phyloP scores from a whole-genome alignment of 2,888 invertebrate species.

The Altica lythri region DNA sequence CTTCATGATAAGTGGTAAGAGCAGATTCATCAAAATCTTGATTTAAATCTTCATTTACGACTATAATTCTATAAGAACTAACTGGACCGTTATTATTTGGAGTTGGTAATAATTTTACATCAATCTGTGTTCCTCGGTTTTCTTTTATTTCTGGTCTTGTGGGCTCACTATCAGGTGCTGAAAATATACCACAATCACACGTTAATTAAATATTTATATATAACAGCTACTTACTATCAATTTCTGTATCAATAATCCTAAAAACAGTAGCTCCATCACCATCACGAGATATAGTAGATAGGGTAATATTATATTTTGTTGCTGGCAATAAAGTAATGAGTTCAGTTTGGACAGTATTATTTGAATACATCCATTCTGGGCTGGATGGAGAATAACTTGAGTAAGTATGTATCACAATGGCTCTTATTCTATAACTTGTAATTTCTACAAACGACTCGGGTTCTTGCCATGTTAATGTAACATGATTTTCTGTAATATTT shows the following conservation, averaged over 20 bases:
- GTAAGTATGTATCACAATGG: slow-evolving; percentile 63
- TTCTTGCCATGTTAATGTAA: slow-evolving; percentile 64
- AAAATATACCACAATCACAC: too few relatives aligned
- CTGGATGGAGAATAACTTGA: slow-evolving; percentile 60
- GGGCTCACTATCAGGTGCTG: slow-evolving; percentile 71
- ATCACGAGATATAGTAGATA: slow-evolving; percentile 67
- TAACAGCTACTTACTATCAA: slow-evolving; percentile 62
- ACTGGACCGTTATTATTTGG: slow-evolving; percentile 80
- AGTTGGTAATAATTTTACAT: slow-evolving; percentile 69
- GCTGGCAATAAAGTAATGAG: slow-evolving; percentile 73
- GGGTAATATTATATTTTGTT: slow-evolving; percentile 74
- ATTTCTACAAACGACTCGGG: slow-evolving; percentile 63
- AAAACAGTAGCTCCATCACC: slow-evolving; percentile 65
- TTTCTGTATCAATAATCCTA: slow-evolving; percentile 68
- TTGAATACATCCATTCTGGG: slow-evolving; percentile 65
- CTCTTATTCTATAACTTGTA: slow-evolving; percentile 63
- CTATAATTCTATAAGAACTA: slow-evolving; percentile 73
- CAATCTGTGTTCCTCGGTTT: slow-evolving; percentile 66
- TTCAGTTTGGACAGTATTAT: slow-evolving; percentile 63
- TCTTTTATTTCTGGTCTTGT: slow-evolving; percentile 68
- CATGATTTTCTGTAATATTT: slow-evolving; percentile 67
- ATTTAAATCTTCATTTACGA: slow-evolving; percentile 69
- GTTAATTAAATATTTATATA: too few relatives aligned
- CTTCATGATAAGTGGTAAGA: slow-evolving; percentile 68
- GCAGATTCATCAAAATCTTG: slow-evolving; percentile 67